phyloP scores from a whole-genome alignment of 2,113 vertebrate species.

The Otus sunia region DNA sequence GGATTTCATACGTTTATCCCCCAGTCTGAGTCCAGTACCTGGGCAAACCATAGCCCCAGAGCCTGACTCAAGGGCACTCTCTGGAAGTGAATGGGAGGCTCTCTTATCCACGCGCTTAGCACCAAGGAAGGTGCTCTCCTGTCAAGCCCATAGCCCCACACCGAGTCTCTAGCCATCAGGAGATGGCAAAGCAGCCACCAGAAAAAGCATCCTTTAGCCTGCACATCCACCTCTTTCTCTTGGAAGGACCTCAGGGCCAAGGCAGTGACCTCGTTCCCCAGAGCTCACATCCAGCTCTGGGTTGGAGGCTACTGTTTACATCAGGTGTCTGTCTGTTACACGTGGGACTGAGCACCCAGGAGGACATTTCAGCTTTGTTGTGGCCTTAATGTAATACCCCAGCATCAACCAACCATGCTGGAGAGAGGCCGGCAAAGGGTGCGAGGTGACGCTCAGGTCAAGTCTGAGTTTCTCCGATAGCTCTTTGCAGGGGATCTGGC shows the following conservation, averaged over 20 bases:
- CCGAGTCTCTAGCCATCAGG: background rate
- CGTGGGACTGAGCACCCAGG: fast-evolving
- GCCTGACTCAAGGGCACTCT: background rate
- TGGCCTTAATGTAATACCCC: background rate
- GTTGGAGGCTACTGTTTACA: background rate
- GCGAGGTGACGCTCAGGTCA: background rate
- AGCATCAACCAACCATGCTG: fast-evolving
- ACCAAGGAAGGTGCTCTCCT: background rate
- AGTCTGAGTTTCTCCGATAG: fast-evolving
- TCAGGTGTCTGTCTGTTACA: fast-evolving
- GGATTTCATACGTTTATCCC: background rate
- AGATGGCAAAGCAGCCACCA: background rate
- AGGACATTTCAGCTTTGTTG: background rate
- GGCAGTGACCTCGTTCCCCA: background rate
- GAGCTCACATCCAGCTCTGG: background rate
- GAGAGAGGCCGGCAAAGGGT: background rate
- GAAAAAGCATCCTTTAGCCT: fast-evolving
- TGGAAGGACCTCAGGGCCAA: too few relatives aligned
- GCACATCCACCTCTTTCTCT: background rate
- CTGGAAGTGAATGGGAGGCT: background rate
- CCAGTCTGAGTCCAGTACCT: background rate
- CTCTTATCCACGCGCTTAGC: background rate
- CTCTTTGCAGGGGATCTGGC: background rate
- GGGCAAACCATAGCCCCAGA: background rate
- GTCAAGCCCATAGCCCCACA: background rate